Evolutionary conservation across 2,797 vertebrate genomes (phyloP).

Genomic region (Ficedula albicollis): DNA sequence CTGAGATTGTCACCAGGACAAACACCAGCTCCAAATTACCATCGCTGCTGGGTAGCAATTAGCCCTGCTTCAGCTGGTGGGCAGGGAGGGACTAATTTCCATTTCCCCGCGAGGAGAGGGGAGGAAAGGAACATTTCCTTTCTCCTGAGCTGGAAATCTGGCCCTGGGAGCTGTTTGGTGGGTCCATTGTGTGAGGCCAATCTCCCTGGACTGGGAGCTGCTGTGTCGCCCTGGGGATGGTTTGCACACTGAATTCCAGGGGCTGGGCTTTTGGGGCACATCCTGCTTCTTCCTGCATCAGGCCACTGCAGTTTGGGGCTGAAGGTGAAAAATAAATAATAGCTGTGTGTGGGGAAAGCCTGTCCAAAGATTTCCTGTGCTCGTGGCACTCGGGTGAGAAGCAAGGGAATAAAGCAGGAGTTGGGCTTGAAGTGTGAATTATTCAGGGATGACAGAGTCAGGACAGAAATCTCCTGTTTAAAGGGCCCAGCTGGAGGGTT

Average conservation of each 20-base stretch:
- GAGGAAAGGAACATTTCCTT: constrained; percentile 3
- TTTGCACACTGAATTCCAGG: neutral
- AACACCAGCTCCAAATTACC: neutral
- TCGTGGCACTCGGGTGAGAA: neutral
- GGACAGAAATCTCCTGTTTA: neutral
- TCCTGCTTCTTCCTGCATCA: neutral
- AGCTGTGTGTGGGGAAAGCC: rapidly evolving
- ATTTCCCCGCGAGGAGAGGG: neutral
- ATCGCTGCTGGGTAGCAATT: neutral
- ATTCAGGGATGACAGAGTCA: neutral
- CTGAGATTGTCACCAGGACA: neutral
- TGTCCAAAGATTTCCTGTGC: neutral
- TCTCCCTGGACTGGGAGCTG: neutral
- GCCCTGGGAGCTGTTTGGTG: neutral
- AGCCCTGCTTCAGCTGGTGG: neutral
- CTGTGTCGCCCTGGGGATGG: neutral
- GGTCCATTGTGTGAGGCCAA: neutral
- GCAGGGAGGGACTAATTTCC: neutral
- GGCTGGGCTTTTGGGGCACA: neutral
- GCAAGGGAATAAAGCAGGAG: neutral
- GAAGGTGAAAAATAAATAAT: neutral
- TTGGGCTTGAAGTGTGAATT: neutral
- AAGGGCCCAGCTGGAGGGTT: constrained; percentile 28
- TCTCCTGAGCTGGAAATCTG: neutral
- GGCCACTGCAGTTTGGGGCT: neutral